These are phyloP conservation scores for Parochlus steinenii DNA, from an alignment of 2,888 invertebrate species.

Conservation along the genomic window DNA sequence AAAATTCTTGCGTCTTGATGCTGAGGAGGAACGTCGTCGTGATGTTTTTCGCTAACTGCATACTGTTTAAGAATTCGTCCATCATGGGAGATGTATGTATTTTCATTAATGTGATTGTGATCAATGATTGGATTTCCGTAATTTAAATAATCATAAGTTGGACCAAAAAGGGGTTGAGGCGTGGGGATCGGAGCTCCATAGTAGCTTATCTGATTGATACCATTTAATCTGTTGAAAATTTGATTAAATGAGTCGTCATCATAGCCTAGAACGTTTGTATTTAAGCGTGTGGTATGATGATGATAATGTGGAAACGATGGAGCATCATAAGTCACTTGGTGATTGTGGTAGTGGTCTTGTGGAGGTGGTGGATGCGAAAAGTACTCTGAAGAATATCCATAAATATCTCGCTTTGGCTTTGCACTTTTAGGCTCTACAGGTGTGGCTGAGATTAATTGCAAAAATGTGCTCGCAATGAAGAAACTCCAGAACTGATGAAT, in stretches of 20 bases:
- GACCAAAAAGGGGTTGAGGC: neutral
- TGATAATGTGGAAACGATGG: no score
- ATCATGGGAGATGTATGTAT: conserved; percentile 20
- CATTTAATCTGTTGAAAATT: conserved; percentile 7
- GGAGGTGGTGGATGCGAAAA: neutral
- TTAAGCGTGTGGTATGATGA: neutral
- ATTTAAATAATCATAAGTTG: conserved; percentile 1
- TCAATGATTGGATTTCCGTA: conserved; percentile 6
- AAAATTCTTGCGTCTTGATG: conserved; percentile 12
- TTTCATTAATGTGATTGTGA: conserved; percentile 16
- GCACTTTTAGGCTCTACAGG: neutral
- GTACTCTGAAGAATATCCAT: neutral
- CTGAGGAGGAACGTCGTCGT: conserved; percentile 22
- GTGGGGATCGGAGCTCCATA: conserved; percentile 5
- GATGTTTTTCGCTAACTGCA: conserved; percentile 27
- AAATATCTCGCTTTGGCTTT: neutral
- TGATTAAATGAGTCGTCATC: conserved; percentile 5
- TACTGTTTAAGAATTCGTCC: conserved; percentile 29
- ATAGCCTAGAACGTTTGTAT: conserved; percentile 6
- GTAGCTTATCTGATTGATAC: no score
- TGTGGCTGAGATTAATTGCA: no score
- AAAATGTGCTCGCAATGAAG: no score
- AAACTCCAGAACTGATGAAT: no score
- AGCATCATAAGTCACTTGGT: neutral
- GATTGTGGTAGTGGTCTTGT: neutral